Percentiles rank a stretch among this genome's conserved stretches.
Conservation (phyloP, 2,113 vertebrate species). For the Elephantulus edwardii region DNA sequence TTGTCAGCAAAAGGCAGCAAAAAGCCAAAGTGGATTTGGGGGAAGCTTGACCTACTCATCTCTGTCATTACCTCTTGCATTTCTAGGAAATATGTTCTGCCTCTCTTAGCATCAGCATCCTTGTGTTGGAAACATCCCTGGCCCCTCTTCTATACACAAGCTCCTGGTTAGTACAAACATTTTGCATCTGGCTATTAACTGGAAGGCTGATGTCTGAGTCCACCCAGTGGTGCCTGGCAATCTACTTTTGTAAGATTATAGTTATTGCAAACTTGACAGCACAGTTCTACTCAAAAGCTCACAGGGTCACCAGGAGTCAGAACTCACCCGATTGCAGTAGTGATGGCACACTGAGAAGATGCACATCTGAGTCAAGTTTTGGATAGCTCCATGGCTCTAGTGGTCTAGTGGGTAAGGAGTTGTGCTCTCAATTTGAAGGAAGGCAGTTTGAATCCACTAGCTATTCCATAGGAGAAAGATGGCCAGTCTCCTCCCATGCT, state of each 20-base stretch:
- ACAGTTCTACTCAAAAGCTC: background rate
- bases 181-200: background rate
- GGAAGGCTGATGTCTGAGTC: background rate
- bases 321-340: background rate
- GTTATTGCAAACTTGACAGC: background rate
- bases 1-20: background rate
- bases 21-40: background rate
- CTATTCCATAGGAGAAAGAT: too few relatives aligned
- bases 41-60: background rate
- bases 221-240: background rate
- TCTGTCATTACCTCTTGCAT: background rate
- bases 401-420: too few relatives aligned
- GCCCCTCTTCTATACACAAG: background rate
- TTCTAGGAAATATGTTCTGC: background rate
- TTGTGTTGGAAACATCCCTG: background rate
- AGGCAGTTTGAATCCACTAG: too few relatives aligned
- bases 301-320: background rate
- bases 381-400: background rate
- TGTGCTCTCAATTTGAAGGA: too few relatives aligned
- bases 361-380: background rate
- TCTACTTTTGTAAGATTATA: background rate
- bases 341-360: background rate
- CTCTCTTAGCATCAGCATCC: background rate
- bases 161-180: background rate
- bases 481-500: too few relatives aligned